Evolutionary conservation across 2,797 vertebrate genomes (phyloP).

Genomic region (Enteromius thamalakanensis): DNA sequence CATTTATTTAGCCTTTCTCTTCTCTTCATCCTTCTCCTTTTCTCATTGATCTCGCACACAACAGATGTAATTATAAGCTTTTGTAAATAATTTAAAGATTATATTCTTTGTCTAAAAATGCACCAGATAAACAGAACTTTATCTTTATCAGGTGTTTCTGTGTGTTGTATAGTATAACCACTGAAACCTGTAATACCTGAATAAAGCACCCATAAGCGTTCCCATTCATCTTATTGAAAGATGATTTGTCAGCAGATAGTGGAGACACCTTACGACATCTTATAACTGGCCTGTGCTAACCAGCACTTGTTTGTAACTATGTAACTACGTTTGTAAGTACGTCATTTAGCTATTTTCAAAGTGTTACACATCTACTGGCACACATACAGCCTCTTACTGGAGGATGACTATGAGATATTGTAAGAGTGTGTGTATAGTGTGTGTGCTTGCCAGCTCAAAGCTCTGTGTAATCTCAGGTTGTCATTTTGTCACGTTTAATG

Average conservation of each 20-base stretch:
- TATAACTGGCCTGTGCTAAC: slow-evolving; percentile 5
- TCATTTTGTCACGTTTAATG: slow-evolving; percentile 40
- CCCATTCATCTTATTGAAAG: neutral
- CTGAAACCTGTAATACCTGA: neutral
- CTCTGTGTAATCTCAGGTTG: slow-evolving; percentile 41
- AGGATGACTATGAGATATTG: neutral
- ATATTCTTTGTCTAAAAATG: neutral
- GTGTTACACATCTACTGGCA: slow-evolving; percentile 37
- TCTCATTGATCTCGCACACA: neutral
- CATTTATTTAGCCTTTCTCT: slow-evolving; percentile 11
- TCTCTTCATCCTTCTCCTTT: neutral
- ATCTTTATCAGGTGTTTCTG: slow-evolving; percentile 19
- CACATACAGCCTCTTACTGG: slow-evolving; percentile 5
- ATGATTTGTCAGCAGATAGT: slow-evolving; percentile 18
- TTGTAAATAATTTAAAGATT: neutral
- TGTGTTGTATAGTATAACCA: slow-evolving; percentile 12
- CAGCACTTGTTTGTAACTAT: neutral
- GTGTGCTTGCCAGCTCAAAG: slow-evolving; percentile 53
- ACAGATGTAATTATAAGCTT: slow-evolving; percentile 1
- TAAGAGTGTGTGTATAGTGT: neutral
- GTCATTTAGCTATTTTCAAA: slow-evolving; percentile 7
- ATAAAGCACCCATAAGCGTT: neutral
- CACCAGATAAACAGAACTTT: neutral
- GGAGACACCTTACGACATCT: neutral
- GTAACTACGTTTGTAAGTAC: neutral